A percentile compares a stretch with the other conserved stretches of the same genome.
These are phyloP conservation scores for Athrips mouffetella DNA, from an alignment of 2,888 invertebrate genomes.

Conservation along the genomic window DNA sequence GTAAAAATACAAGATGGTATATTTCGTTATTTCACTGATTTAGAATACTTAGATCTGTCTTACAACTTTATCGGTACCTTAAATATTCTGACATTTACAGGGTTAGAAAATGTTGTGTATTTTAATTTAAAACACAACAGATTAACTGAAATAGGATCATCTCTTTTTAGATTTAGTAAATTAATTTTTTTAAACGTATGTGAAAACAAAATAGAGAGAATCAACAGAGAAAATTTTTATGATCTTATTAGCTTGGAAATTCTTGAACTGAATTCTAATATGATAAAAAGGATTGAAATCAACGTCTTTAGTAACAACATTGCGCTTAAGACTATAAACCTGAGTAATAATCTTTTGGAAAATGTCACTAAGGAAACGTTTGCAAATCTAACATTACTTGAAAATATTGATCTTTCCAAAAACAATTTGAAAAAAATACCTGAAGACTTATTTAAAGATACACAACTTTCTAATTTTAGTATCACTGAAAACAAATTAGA, in stretches of 20 bases:
- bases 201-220: conserved; percentile 37
- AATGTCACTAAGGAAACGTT: conserved; percentile 36
- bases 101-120: conserved; percentile 37
- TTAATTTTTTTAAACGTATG: conserved; percentile 42
- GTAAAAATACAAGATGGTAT: conserved; percentile 36
- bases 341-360: conserved; percentile 44
- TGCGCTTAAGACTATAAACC: conserved; percentile 33
- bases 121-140: conserved; percentile 48
- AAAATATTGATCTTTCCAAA: conserved; percentile 39
- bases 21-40: conserved; percentile 35
- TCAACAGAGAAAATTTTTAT: conserved; percentile 40
- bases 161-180: conserved; percentile 46
- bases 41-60: conserved; percentile 39
- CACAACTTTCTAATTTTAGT: conserved; percentile 38
- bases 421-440: conserved; percentile 47
- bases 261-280: conserved; percentile 44
- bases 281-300: conserved; percentile 35
- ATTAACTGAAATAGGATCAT: conserved; percentile 41
- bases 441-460: conserved; percentile 43
- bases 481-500: conserved; percentile 41
- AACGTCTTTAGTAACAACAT: conserved; percentile 34
- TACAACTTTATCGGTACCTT: conserved; percentile 43
- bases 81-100: conserved; percentile 45
- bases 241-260: conserved; percentile 34
- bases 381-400: conserved; percentile 27